Evolutionary conservation across 2,113 vertebrate species (phyloP).

Genomic region (Mormoops blainvillei): DNA sequence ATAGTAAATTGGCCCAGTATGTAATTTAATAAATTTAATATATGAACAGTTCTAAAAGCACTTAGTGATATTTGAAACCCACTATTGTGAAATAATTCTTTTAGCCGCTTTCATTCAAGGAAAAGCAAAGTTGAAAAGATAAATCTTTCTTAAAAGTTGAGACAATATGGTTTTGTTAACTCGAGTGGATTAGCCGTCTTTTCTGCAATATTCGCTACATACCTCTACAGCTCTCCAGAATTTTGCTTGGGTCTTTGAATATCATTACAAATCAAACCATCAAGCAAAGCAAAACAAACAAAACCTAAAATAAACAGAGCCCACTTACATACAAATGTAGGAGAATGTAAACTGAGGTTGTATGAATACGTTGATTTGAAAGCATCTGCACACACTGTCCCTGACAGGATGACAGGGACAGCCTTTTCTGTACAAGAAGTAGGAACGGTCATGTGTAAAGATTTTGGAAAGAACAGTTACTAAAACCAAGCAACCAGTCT

Average conservation of each 20-base stretch:
- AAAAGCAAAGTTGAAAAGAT: not conserved
- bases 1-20: not conserved
- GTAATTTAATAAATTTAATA: not conserved
- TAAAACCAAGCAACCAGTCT: not conserved
- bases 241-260: conserved; percentile 13
- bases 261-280: not conserved
- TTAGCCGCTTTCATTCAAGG: not conserved
- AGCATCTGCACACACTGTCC: not conserved
- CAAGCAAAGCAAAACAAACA: not conserved
- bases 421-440: not conserved
- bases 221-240: not conserved
- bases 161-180: not conserved
- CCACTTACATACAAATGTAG: not conserved
- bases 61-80: not conserved
- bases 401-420: not conserved
- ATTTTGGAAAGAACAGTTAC: not conserved
- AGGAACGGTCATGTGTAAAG: not conserved
- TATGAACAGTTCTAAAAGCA: not conserved
- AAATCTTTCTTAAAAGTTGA: not conserved
- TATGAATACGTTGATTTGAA: not conserved
- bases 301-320: not conserved
- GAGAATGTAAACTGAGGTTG: not conserved
- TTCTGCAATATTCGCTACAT: not conserved
- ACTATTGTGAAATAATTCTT: not conserved
- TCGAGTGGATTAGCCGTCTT: not conserved